A percentile compares a stretch with the other conserved stretches of the same genome.
These are phyloP conservation scores for Crotalus viridis DNA, from an alignment of 2,113 vertebrate species.

Conservation along the genomic window DNA sequence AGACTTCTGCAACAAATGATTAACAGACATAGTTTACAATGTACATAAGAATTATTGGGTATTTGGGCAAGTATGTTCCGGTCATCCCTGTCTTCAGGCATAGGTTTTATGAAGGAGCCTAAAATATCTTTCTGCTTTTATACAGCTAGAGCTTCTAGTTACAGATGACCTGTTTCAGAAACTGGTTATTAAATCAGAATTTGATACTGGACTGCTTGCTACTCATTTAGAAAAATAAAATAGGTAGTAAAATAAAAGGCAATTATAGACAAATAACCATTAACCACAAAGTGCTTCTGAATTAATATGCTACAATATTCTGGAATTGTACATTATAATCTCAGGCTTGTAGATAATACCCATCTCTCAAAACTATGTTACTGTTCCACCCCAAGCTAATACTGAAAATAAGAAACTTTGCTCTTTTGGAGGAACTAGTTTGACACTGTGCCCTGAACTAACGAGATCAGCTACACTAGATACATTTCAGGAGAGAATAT, in stretches of 20 bases:
- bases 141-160: background rate
- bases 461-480: constrained; percentile 28
- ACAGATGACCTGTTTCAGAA: background rate
- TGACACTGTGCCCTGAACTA: constrained; percentile 10
- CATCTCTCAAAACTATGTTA: background rate
- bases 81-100: background rate
- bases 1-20: background rate
- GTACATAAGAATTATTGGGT: background rate
- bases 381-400: background rate
- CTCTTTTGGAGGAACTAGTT: constrained; percentile 30
- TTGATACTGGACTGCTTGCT: background rate
- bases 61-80: background rate
- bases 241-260: background rate
- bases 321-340: background rate
- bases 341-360: background rate
- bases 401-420: constrained; percentile 9
- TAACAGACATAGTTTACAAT: background rate
- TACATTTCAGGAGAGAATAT: constrained; percentile 35
- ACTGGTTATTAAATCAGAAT: background rate
- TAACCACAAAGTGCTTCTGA: background rate
- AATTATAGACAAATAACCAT: background rate
- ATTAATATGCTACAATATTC: background rate
- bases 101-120: background rate
- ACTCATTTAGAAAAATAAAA: background rate
- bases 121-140: background rate